A percentile compares a stretch with the other conserved stretches of the same genome.
Conservation (phyloP, 1,140 invertebrate species). For the Cyrtorhinus lividipennis region DNA sequence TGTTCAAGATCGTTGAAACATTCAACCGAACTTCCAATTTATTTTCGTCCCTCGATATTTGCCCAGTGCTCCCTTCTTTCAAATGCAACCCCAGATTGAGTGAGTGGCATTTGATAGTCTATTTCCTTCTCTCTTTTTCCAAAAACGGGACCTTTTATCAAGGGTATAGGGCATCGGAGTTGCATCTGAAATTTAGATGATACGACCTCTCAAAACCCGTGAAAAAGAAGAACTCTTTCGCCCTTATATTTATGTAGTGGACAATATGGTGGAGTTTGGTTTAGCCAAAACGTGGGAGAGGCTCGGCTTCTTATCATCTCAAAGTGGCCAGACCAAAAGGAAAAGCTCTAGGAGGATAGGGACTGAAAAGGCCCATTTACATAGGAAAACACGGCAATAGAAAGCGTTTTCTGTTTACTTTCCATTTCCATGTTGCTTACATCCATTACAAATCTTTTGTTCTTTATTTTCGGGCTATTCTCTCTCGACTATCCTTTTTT, state of each 20-base stretch:
- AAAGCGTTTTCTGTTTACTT: background rate
- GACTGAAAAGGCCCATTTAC: background rate
- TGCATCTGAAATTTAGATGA: background rate
- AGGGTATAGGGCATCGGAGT: too few relatives aligned
- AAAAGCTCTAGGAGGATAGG: background rate
- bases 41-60: too few relatives aligned
- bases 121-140: background rate
- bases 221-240: background rate
- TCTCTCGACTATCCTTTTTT: background rate
- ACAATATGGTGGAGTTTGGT: background rate
- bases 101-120: too few relatives aligned
- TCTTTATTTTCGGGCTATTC: background rate
- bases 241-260: background rate
- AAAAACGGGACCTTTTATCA: too few relatives aligned
- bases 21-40: too few relatives aligned
- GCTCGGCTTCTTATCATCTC: constrained; percentile 7
- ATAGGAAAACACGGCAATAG: background rate
- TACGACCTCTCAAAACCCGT: background rate
- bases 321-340: background rate
- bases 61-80: too few relatives aligned
- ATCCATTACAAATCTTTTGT: constrained; percentile 3
- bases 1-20: too few relatives aligned
- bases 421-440: background rate
- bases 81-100: too few relatives aligned
- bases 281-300: too few relatives aligned